Percentiles rank a stretch among this genome's conserved stretches.
Conservation (phyloP, 2,113 vertebrate species). For the Scatophagus argus region DNA sequence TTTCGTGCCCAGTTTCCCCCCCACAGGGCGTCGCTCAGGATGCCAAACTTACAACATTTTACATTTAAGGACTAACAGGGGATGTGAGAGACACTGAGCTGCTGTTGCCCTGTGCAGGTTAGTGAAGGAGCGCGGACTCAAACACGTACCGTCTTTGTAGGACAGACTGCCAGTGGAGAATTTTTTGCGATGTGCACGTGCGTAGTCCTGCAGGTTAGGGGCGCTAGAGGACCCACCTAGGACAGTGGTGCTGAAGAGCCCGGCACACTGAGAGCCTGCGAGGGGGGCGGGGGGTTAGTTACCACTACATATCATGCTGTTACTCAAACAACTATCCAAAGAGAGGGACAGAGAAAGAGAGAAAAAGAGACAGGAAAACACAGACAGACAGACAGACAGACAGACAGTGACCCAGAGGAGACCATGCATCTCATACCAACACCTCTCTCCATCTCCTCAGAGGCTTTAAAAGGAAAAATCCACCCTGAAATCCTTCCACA, state of each 20-base stretch:
- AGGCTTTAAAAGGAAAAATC: slow-evolving; percentile 18
- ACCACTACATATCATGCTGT: slow-evolving; percentile 84
- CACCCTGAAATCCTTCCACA: background rate
- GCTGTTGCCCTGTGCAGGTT: slow-evolving; percentile 54
- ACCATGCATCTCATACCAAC: slow-evolving; percentile 27
- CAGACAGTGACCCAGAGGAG: slow-evolving; percentile 29
- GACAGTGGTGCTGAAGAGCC: slow-evolving; percentile 99
- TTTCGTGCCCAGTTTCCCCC: background rate
- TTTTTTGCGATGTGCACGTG: slow-evolving; percentile 98
- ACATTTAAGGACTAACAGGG: background rate
- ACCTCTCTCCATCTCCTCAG: background rate
- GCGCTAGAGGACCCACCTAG: slow-evolving; percentile 99
- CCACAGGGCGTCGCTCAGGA: background rate
- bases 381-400: slow-evolving; percentile 19
- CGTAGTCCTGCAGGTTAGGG: slow-evolving; percentile 99
- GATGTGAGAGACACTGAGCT: slow-evolving; percentile 46
- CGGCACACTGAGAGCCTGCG: slow-evolving; percentile 98
- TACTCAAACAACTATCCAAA: slow-evolving; percentile 74
- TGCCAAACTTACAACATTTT: background rate
- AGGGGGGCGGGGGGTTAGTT: slow-evolving; percentile 89
- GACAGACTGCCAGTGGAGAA: slow-evolving; percentile 94
- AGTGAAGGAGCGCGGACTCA: slow-evolving; percentile 42
- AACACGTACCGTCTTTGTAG: slow-evolving; percentile 98
- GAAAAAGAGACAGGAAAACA: slow-evolving; percentile 6
- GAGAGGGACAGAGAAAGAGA: slow-evolving; percentile 28